These are phyloP conservation scores for Hepsetus odoe DNA, from an alignment of 2,113 vertebrate species.

Conservation along the genomic window DNA sequence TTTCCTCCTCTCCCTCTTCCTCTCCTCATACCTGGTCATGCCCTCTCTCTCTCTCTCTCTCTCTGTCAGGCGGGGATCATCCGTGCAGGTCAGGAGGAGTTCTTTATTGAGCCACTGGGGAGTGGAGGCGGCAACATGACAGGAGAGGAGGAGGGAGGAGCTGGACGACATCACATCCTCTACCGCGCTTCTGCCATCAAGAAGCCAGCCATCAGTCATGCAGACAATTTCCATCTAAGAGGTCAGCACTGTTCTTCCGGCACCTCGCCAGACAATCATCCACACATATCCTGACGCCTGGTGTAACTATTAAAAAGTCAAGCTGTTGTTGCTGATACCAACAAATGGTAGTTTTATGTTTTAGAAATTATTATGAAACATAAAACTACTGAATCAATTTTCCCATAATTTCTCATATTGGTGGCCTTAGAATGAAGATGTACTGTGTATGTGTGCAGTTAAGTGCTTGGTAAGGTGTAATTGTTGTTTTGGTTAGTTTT, in stretches of 20 bases:
- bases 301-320: neutral
- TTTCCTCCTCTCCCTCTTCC: conserved; percentile 5
- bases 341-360: neutral
- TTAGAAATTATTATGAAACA: too few species aligned
- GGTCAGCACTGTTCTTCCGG: conserved; percentile 70
- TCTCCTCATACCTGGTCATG: conserved; percentile 61
- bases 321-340: neutral
- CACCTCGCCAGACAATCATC: neutral
- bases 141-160: conserved; percentile 70
- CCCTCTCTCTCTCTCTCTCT: conserved; percentile 43
- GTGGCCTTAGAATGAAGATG: too few species aligned
- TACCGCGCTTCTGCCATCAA: conserved; percentile 80
- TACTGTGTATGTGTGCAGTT: too few species aligned
- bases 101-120: conserved; percentile 88
- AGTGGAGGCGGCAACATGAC: conserved; percentile 64
- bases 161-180: conserved; percentile 80
- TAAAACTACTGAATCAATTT: neutral
- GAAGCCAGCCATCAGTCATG: conserved; percentile 55
- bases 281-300: conserved; percentile 18
- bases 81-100: conserved; percentile 84
- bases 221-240: conserved; percentile 62
- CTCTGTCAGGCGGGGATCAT: conserved; percentile 85
- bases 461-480: too few species aligned
- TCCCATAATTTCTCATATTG: neutral
- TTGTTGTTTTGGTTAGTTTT: too few species aligned